Base-by-base conservation (phyloP, 2,113 vertebrate genomes). In the Chaetorhynchus papuensis region DNA sequence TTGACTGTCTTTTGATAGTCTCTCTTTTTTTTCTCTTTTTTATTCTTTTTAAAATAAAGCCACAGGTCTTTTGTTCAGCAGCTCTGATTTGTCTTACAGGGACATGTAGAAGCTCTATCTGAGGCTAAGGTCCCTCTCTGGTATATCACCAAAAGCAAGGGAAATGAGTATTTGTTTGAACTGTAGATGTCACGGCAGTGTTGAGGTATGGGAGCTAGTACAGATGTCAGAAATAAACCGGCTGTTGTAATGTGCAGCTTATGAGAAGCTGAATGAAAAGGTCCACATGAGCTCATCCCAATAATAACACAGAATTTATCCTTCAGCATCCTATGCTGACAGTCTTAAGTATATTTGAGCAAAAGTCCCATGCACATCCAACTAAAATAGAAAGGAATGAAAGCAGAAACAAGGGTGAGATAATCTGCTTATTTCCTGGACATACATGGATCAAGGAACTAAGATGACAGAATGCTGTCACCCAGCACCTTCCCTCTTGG, bases 401-500 rank as follows among this genome's bases (percentile, higher is more conserved):
- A 31, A 45, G 20, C 17, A 75, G 45, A 78, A 83, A 69, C 11
- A 68, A 23, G 4, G 66, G 9, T 2, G 21, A 71, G 26, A 13
- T 45, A 15, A 56, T 52, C 23, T 39, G 8, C 16, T 80, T 47
- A 7, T 49, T 59, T 63, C 28, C 53, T n/a, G 63, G 24, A 17
- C 21, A 37, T 13, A 30, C 5, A 3, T 1, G 14, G 35, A 69
- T 56, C 37, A 61, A 64, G 39, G 17, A 87, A 31, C 26, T 31
- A 45, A 74, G n/a, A 26, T 10, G 12, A 27, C 33, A 44, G 11
- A 26, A 33, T 8, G 11, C 39, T 49, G 11, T 44, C 59, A 63
- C 31, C 23, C 24, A 52, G 14, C 11, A 21, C 5, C 2, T 31
- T 22, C 44, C 9, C 42, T 47, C 69, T 24, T 1, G 0, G 37